Base-by-base conservation (phyloP, 2,888 invertebrate species). In the Lobophora halterata region DNA sequence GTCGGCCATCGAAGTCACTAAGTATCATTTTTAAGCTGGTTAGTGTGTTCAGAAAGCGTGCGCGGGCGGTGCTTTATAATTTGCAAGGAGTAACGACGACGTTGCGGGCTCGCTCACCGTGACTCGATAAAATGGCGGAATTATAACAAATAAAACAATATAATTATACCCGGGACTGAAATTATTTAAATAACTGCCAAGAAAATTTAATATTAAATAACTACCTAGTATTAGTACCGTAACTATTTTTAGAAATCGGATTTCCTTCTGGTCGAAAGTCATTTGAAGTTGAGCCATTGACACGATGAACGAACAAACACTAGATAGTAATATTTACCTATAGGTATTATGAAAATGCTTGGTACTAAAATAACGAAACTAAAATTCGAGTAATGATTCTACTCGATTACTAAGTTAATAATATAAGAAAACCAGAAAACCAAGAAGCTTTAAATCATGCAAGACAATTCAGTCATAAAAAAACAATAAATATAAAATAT, bases 21-120 rank as follows among this genome's bases (percentile, higher is more conserved):
- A 81, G 72, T 81, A 79, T 71, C 59, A 74, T 76, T 78, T 71
- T 81, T 75, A 78, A 65, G 54, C 61, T 52, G 54, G 65, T 70
- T 82, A 80, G 63, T 58, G 79, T 80, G 86, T 76, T 73, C 85
- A 85, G 86, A 86, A 86, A 86, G 86, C 85, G 85, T 86, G 74
- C 65, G 72, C 69, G 57, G 75, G 74, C 69, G 79, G 67, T 67
- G 62, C 65, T 77, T 5, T 73, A 76, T 79, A 82, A 83, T 79
- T 80, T 76, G 72, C 72, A 63, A 71, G 73, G 68, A 69, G 64
- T 67, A 62, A 66, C 65, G 65, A 46, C 49, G 49, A 52, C 64
- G 61, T 58, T 50, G n/a, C n/a, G n/a, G 52, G 62, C 58, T 64
- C 71, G 69, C 54, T 59, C 60, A 77, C 65, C 71, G 69, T 74